Percentiles rank a stretch among this genome's conserved stretches.
These are phyloP conservation scores for Cephalotes varians DNA, from an alignment of 2,888 invertebrate species.

Conservation along the genomic window DNA sequence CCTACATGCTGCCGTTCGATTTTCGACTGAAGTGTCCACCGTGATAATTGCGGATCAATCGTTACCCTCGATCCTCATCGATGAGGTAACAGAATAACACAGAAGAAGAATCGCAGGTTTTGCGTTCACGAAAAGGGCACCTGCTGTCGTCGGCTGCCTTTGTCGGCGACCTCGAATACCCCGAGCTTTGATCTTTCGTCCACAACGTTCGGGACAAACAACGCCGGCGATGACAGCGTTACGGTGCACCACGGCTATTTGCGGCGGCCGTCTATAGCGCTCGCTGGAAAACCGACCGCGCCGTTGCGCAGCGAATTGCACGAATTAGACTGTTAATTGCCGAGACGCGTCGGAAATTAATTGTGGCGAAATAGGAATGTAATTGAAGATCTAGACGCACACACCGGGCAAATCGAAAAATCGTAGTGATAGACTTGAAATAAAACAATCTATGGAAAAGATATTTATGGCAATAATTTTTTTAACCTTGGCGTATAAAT, in stretches of 20 bases:
- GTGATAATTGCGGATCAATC: conserved; percentile 24
- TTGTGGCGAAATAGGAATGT: conserved; percentile 28
- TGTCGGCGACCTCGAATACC: conserved; percentile 71
- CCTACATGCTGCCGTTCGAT: conserved; percentile 15
- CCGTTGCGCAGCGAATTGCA: conserved; percentile 29
- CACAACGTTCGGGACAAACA: conserved; percentile 60
- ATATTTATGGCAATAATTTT: neutral
- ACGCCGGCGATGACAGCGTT: conserved; percentile 41
- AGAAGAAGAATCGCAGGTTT: conserved; percentile 52
- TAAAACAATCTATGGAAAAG: neutral
- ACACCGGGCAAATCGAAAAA: neutral
- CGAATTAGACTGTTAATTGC: conserved; percentile 42
- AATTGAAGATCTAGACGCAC: conserved; percentile 15
- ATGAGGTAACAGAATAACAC: conserved; percentile 36
- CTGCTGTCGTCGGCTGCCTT: conserved; percentile 74
- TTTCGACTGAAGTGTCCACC: conserved; percentile 41
- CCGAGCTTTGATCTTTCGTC: conserved; percentile 48
- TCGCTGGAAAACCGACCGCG: conserved; percentile 16
- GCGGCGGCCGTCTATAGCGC: conserved; percentile 14
- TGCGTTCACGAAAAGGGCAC: conserved; percentile 69
- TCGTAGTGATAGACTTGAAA: neutral
- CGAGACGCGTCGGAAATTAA: conserved; percentile 33
- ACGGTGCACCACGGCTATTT: conserved; percentile 39
- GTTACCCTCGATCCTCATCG: conserved; percentile 30
- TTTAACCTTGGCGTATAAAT: neutral